Evolutionary conservation across 1,140 invertebrate species (phyloP).

Genomic region (Leucophenga varia): DNA sequence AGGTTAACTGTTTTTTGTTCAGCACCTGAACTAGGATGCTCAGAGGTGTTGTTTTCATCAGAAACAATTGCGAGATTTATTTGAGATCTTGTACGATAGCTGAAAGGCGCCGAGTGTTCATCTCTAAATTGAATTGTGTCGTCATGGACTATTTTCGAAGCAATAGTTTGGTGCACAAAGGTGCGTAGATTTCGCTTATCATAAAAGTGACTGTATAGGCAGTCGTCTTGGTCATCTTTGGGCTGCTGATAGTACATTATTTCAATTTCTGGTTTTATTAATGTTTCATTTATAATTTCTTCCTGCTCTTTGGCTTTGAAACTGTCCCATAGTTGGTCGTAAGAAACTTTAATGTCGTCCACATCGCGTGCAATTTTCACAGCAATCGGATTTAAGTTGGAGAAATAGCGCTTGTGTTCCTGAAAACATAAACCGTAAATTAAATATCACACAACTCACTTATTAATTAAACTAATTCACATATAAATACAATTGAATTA

Average conservation of each 20-base stretch:
- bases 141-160: conserved; percentile 35
- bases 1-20: neutral
- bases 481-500: no score
- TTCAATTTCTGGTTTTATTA: conserved; percentile 37
- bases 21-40: neutral
- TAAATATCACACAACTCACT: no score
- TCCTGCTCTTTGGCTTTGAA: conserved; percentile 28
- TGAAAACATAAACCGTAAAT: no score
- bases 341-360: conserved; percentile 21
- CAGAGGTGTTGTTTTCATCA: conserved; percentile 2
- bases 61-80: conserved; percentile 30
- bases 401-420: conserved; percentile 28
- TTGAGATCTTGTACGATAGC: conserved; percentile 43
- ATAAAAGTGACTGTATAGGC: conserved; percentile 21
- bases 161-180: conserved; percentile 31
- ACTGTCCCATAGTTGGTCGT: conserved; percentile 25
- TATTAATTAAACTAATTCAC: no score
- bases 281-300: conserved; percentile 29
- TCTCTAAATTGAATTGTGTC: conserved; percentile 35
- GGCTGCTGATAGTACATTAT: conserved; percentile 25
- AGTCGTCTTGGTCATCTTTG: no score
- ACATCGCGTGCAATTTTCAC: conserved; percentile 34
- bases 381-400: conserved; percentile 39
- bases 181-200: conserved; percentile 27
- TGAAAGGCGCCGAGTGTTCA: conserved; percentile 47